These are phyloP conservation scores for Lepidothrix coronata DNA, from an alignment of 2,113 vertebrate species.

Conservation along the genomic window DNA sequence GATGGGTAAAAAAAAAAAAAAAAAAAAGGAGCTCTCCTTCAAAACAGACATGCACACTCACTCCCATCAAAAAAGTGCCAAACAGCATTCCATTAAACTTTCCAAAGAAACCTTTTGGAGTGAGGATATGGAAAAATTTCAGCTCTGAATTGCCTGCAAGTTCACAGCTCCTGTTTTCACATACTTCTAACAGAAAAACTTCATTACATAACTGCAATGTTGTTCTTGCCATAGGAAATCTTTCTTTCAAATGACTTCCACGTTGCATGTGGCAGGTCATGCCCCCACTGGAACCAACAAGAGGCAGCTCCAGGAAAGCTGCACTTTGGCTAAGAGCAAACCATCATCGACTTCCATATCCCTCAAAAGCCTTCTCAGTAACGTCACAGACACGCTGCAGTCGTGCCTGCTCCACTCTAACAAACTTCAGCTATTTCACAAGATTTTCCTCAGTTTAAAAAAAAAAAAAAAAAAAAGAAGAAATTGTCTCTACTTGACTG, in stretches of 20 bases:
- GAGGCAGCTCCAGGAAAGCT: not conserved
- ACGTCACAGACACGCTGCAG: not conserved
- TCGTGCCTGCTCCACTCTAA: not conserved
- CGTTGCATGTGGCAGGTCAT: slow-evolving; percentile 15
- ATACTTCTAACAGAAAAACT: not conserved
- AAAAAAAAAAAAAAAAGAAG: not conserved
- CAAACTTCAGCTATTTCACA: not conserved
- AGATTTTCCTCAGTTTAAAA: not conserved
- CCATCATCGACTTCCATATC: not conserved
- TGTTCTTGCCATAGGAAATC: slow-evolving; percentile 13
- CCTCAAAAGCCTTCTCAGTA: not conserved
- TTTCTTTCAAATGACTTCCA: slow-evolving; percentile 14
- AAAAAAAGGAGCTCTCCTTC: not conserved
- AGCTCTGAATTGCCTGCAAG: not conserved
- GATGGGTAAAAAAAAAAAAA: not conserved
- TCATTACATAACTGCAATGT: not conserved
- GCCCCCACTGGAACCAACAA: not conserved
- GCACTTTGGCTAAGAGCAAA: not conserved
- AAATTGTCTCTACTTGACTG: not conserved
- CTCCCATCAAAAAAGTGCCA: not conserved
- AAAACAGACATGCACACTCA: not conserved
- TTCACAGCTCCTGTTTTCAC: slow-evolving; percentile 54
- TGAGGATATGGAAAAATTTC: slow-evolving; percentile 4
- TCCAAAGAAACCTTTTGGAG: not conserved
- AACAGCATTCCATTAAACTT: not conserved